Evolutionary conservation across 2,888 invertebrate genomes (phyloP), one percentile per base, ranked within the genome.

Genomic region (Campoplex nolae): DNA sequence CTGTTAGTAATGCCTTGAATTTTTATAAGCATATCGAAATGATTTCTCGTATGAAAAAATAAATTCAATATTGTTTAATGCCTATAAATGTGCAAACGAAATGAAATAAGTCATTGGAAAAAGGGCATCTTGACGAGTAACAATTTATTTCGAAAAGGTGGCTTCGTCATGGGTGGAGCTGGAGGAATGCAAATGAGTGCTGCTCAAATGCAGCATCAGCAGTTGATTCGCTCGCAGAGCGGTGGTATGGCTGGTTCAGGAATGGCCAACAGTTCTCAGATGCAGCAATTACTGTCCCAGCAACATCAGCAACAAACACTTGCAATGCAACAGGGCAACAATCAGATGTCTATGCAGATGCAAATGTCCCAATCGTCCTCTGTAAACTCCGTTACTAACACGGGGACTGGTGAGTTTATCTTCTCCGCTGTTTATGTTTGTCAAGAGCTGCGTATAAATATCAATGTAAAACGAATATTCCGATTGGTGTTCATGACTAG

Each of bases 281-380:
- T 95, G 93, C 95, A 95, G 90, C 95, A 95, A 88, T 93, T 95
- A 92, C 91, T 95, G 85, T 93, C 93, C 86, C 95, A 95, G 90
- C 95, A 95, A 91, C 95, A 95, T 89, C 95, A 95, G 90, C 95
- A 95, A 81, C 95, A 95, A 89, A 95, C 94, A 74, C 91, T 95
- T 79, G 93, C 93, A 28, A 95, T 95, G 94, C 95, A 95, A 88
- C 95, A 95, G 88, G 92, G 91, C 85, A 93, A 95, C 93, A 94
- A 93, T 94, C 95, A 96, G 95, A 95, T 96, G 95, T 95, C 95
- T 28, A 95, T 96, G 95, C 95, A 94, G 88, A 93, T 95, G 92
- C 95, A 95, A 89, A 95, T 95, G 95, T 94, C 94, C 73, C 94
- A 95, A 90, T 92, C 94, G 38, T 91, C 94, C 80, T 94, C 94